These are phyloP conservation scores for Podarcis siculus DNA, from an alignment of 2,797 vertebrate species.

Conservation along the genomic window DNA sequence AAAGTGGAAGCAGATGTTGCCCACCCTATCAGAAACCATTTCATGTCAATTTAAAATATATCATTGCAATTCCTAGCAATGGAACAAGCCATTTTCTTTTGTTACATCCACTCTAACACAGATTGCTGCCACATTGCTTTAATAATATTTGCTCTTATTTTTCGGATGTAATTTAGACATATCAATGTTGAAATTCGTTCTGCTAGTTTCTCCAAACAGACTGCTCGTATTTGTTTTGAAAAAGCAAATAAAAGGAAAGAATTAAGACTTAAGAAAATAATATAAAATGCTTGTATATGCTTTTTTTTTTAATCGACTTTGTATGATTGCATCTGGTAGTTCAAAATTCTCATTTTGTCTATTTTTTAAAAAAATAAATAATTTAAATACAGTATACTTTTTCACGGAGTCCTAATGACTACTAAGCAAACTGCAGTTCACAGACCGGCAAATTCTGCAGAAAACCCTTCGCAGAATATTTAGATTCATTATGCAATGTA, in stretches of 20 bases:
- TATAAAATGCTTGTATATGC: not conserved
- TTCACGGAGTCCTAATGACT: not conserved
- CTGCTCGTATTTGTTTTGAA: constrained; percentile 23
- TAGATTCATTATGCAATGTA: not conserved
- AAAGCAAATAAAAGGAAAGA: constrained; percentile 12
- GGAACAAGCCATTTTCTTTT: not conserved
- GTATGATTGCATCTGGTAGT: constrained; percentile 19
- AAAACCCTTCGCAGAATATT: not conserved
- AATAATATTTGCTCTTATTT: constrained; percentile 53
- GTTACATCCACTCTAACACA: not conserved
- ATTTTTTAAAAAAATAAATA: not conserved
- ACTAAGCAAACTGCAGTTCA: constrained; percentile 26
- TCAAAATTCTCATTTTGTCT: constrained; percentile 7
- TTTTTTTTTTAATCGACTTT: constrained; percentile 16
- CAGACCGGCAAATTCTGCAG: not conserved
- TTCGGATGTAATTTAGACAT: constrained; percentile 53
- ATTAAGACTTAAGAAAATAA: constrained; percentile 11
- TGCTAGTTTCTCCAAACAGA: constrained; percentile 12
- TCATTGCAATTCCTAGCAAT: not conserved
- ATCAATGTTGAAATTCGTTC: constrained; percentile 51
- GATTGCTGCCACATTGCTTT: constrained; percentile 16
- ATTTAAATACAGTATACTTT: not conserved
- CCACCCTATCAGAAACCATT: not conserved
- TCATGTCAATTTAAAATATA: constrained; percentile 26
- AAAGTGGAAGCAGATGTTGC: constrained; percentile 29